Evolutionary conservation across 2,888 invertebrate species (phyloP), one percentile per base, ranked within the genome.

Genomic region (Autographa pulchrina): DNA sequence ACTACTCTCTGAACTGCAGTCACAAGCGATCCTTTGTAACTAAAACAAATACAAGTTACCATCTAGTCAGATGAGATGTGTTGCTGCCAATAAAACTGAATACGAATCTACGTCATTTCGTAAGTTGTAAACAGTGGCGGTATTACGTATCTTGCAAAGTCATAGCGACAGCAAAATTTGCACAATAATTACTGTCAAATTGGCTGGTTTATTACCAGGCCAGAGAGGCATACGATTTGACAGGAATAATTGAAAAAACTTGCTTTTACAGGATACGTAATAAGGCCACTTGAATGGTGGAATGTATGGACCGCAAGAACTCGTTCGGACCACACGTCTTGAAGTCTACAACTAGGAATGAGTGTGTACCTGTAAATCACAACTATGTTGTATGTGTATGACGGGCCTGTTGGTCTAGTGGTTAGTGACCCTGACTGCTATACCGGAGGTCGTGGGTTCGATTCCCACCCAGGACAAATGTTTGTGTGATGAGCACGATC

Each of bases 51-150:
- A 48, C 48, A 48, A 48, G 48, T 48, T n/a, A n/a, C 48, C 7
- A 48, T 48, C 48, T 48, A 48, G 48, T 48, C 48, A 48, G 48
- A 48, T 48, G 48, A n/a, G 48, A 48, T 48, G 48, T 48, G 38
- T 38, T 38, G 48, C n/a, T 48, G 48, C 48, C 48, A n/a, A 48
- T 48, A 48, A 48, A 48, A 48, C 48, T 3, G n/a, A 48, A 48
- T 48, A 48, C n/a, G 48, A 48, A 48, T 48, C 48, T 48, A 16
- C 48, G 48, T 48, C n/a, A 48, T 48, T 48, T n/a, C 7, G 48
- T n/a, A n/a, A 48, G 48, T n/a, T 48, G 48, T 48, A 48, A 48
- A 48, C 5, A 6, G n/a, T 0, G 8, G n/a, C n/a, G 11, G 48
- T 48, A 43, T 16, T 43, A 43, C 48, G n/a, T 16, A 48, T n/a